phyloP scores from a whole-genome alignment of 2,113 vertebrate genomes.

The Gnathonemus longibarbis region DNA sequence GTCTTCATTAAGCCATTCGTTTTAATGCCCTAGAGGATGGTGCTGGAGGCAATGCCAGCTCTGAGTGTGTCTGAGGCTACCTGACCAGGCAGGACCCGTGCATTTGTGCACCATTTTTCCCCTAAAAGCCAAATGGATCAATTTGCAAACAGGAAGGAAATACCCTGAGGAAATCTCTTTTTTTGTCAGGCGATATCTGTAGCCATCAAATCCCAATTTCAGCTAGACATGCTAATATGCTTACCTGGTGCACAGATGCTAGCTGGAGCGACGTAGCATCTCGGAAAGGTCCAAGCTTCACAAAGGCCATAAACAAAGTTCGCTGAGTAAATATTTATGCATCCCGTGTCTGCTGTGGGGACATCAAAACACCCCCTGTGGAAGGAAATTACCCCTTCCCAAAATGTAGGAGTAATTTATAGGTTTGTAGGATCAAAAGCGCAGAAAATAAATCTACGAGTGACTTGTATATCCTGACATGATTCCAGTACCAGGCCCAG shows the following conservation, averaged over 20 bases:
- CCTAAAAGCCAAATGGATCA: constrained; percentile 42
- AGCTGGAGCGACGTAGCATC: background rate
- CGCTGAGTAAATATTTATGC: constrained; percentile 11
- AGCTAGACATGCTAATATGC: constrained; percentile 5
- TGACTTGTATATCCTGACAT: background rate
- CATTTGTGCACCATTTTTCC: constrained; percentile 22
- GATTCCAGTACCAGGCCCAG: background rate
- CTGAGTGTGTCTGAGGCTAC: background rate
- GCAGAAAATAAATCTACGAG: background rate
- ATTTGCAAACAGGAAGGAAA: constrained; percentile 33
- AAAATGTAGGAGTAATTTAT: constrained; percentile 1
- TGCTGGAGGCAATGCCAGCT: background rate
- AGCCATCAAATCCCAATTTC: constrained; percentile 40
- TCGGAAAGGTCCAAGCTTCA: background rate
- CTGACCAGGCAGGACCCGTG: constrained; percentile 15
- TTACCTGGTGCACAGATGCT: background rate
- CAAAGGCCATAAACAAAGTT: background rate
- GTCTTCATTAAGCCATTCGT: background rate
- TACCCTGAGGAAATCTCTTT: constrained; percentile 44
- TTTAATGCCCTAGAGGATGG: background rate
- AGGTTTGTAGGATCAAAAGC: background rate
- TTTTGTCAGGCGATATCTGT: constrained; percentile 39
- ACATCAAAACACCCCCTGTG: background rate
- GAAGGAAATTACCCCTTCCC: constrained; percentile 1
- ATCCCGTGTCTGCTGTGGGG: background rate